A percentile compares a stretch with the other conserved stretches of the same genome.
Evolutionary conservation across 1,140 invertebrate genomes (phyloP).

Genomic region (Armadillidium nasatum): DNA sequence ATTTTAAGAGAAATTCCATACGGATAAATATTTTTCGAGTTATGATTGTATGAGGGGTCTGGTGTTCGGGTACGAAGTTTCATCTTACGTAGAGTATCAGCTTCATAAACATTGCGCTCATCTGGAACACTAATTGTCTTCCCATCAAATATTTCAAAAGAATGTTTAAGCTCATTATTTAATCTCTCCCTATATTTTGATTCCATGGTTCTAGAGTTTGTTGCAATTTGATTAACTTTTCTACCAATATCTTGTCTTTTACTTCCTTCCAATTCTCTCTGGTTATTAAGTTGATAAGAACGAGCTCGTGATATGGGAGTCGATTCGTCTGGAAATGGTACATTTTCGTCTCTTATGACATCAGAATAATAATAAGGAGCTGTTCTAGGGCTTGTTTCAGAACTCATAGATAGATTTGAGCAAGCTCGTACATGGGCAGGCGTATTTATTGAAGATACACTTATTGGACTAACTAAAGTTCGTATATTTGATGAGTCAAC

Average conservation of each 20-base stretch:
- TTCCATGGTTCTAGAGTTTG: conserved; percentile 32
- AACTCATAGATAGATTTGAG: conserved; percentile 39
- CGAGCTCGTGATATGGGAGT: conserved; percentile 33
- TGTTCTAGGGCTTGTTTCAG: conserved; percentile 43
- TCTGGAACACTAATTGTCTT: conserved; percentile 45
- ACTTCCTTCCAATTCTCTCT: conserved; percentile 49
- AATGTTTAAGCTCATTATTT: conserved; percentile 41
- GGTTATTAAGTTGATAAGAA: conserved; percentile 44
- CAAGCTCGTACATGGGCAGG: conserved; percentile 33
- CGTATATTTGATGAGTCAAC: conserved; percentile 34
- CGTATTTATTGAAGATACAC: conserved; percentile 31
- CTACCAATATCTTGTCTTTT: conserved; percentile 68
- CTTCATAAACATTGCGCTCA: conserved; percentile 47
- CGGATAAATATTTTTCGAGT: conserved; percentile 44
- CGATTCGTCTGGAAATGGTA: conserved; percentile 25
- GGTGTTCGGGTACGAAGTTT: conserved; percentile 38
- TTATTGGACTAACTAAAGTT: conserved; percentile 35
- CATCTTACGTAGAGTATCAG: conserved; percentile 44
- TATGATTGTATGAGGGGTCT: conserved; percentile 27
- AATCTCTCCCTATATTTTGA: conserved; percentile 17
- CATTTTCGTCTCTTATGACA: conserved; percentile 37
- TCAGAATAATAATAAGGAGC: conserved; percentile 46
- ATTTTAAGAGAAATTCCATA: conserved; percentile 42
- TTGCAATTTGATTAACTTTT: conserved; percentile 68
- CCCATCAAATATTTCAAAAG: conserved; percentile 43